Percentiles rank a stretch among this genome's conserved stretches.
phyloP scores from a whole-genome alignment of 2,113 vertebrate species.

The Neopipo cinnamomea region DNA sequence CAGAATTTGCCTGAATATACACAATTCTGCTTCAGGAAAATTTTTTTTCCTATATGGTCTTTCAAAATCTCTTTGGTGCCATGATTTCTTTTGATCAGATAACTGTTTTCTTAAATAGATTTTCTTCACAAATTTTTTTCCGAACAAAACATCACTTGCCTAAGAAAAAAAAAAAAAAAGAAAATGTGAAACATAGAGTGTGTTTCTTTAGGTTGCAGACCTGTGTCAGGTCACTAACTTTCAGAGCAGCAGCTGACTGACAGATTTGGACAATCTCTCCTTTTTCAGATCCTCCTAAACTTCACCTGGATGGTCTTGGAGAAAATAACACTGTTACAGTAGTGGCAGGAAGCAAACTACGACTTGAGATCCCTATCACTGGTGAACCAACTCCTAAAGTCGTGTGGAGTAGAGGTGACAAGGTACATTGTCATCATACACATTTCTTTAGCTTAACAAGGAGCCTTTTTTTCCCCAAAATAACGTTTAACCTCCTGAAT shows the following conservation, averaged over 20 bases:
- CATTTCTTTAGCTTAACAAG: background rate
- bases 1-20: background rate
- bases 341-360: conserved; percentile 94
- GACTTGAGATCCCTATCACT: conserved; percentile 90
- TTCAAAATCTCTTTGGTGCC: background rate
- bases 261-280: background rate
- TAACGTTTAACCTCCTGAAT: background rate
- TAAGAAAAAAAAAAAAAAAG: too few relatives aligned
- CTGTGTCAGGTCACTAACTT: background rate
- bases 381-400: conserved; percentile 92
- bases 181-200: background rate
- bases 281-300: conserved; percentile 89
- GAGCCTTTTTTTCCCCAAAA: background rate
- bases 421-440: conserved; percentile 72
- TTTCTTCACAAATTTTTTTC: background rate
- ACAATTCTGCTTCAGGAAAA: background rate
- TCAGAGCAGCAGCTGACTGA: background rate
- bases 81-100: background rate
- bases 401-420: conserved; percentile 92
- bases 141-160: background rate
- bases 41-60: background rate
- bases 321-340: conserved; percentile 89
- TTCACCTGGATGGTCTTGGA: conserved; percentile 89
- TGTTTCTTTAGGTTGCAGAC: background rate
- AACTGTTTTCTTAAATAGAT: background rate